A percentile compares a stretch with the other conserved stretches of the same genome.
Evolutionary conservation across 2,797 vertebrate genomes (phyloP).

Genomic region (Phyllotis vaccarum): DNA sequence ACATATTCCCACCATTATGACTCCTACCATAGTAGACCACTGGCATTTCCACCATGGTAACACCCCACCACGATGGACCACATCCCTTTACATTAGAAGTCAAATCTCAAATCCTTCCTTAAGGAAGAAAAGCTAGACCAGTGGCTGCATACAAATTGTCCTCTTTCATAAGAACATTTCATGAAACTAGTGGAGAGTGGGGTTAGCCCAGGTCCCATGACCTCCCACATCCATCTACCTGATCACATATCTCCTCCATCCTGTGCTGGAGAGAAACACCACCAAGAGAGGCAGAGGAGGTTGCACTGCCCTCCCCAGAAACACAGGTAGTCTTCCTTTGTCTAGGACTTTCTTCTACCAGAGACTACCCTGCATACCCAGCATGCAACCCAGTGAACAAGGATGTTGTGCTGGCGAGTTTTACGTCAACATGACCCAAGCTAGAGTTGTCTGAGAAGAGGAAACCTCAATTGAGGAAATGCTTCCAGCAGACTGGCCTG

Average conservation of each 20-base stretch:
- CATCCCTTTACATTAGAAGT: not conserved
- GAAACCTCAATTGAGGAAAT: not conserved
- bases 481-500: not conserved
- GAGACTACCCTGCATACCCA: not conserved
- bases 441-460: not conserved
- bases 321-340: not conserved
- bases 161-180: not conserved
- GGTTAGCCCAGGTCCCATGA: not conserved
- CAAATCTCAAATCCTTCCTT: too few relatives aligned
- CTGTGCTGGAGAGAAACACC: not conserved
- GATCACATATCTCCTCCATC: not conserved
- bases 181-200: not conserved
- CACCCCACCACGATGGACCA: not conserved
- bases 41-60: not conserved
- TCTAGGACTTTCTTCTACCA: not conserved
- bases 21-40: not conserved
- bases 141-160: not conserved
- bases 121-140: not conserved
- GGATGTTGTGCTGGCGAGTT: not conserved
- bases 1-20: too few relatives aligned
- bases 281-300: not conserved
- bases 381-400: not conserved
- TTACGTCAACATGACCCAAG: not conserved
- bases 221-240: too few relatives aligned
- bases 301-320: not conserved